Conservation (phyloP, 2,797 vertebrate species). For the Danio albolineatus region DNA sequence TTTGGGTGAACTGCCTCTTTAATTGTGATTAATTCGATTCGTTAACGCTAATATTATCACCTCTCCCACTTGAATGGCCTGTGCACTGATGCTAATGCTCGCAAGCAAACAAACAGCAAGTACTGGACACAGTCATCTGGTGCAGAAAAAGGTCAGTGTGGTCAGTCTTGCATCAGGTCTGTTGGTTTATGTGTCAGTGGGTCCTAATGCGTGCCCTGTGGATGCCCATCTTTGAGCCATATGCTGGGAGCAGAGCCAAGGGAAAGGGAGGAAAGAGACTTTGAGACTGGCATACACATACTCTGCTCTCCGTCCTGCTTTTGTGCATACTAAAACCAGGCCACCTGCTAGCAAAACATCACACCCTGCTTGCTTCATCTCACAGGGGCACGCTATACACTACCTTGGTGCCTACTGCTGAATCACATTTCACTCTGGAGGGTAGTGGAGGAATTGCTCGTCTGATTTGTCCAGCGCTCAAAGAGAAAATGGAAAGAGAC, state of each 20-base stretch:
- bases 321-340: slow-evolving; percentile 47
- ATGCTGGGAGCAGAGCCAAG: slow-evolving; percentile 55
- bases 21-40: neutral
- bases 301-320: slow-evolving; percentile 38
- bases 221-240: slow-evolving; percentile 51
- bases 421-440: slow-evolving; percentile 42
- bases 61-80: neutral
- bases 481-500: slow-evolving; percentile 39
- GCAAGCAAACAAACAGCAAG: slow-evolving; percentile 9
- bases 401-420: slow-evolving; percentile 15
- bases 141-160: slow-evolving; percentile 33
- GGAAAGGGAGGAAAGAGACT: slow-evolving; percentile 31
- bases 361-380: slow-evolving; percentile 45
- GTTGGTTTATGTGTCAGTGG: slow-evolving; percentile 54
- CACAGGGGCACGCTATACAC: slow-evolving; percentile 14
- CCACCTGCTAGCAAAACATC: slow-evolving; percentile 53
- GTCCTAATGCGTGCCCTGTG: slow-evolving; percentile 48
- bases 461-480: slow-evolving; percentile 40
- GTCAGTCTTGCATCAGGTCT: slow-evolving; percentile 42
- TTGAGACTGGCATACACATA: slow-evolving; percentile 50
- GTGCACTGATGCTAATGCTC: neutral
- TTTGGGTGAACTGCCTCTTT: no score
- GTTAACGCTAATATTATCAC: slow-evolving; percentile 3
- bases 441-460: slow-evolving; percentile 22
- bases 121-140: slow-evolving; percentile 36